Evolutionary conservation across 2,797 vertebrate genomes (phyloP).

Genomic region (Phataginus tricuspis): DNA sequence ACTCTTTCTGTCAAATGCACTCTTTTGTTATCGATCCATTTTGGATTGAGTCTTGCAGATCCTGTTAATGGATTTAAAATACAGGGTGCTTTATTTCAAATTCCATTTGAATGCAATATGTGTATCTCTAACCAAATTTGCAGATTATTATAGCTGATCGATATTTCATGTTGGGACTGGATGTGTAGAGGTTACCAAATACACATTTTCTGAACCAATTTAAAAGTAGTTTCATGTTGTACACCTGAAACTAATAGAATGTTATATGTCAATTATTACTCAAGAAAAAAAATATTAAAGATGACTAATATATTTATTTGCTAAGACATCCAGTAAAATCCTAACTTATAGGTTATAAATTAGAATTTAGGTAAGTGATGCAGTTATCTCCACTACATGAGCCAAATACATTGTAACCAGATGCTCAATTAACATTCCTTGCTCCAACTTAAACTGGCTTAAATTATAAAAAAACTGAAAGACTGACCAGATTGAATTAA

Average conservation of each 20-base stretch:
- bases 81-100: constrained; percentile 32
- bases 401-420: background rate
- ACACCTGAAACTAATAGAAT: too few species aligned
- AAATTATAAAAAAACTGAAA: background rate
- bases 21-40: constrained; percentile 44
- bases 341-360: background rate
- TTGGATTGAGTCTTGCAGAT: constrained; percentile 37
- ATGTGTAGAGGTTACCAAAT: background rate
- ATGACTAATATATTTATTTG: background rate
- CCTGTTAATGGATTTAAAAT: constrained; percentile 51
- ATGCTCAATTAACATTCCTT: background rate
- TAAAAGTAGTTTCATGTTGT: constrained; percentile 15
- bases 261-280: background rate
- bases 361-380: constrained; percentile 10
- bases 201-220: constrained; percentile 33
- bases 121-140: background rate
- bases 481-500: constrained; percentile 7
- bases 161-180: background rate
- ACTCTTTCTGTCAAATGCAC: constrained; percentile 6
- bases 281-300: background rate
- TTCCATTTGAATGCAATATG: constrained; percentile 24
- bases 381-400: background rate
- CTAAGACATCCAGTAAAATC: background rate
- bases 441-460: background rate
- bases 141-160: background rate